phyloP scores from a whole-genome alignment of 1,140 invertebrate genomes.

The Rhagoletis pomonella region DNA sequence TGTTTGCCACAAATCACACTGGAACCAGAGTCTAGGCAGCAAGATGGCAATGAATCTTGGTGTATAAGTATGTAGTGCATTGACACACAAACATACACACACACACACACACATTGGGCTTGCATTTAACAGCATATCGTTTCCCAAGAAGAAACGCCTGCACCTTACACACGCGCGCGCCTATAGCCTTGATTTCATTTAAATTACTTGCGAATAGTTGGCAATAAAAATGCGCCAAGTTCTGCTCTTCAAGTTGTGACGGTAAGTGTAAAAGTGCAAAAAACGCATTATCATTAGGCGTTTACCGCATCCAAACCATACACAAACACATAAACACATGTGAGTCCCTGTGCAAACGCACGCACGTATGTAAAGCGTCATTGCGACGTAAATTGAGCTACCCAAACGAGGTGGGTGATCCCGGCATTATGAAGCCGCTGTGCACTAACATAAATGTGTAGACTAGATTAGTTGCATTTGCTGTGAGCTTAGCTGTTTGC shows the following conservation, averaged over 20 bases:
- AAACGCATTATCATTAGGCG: constrained; percentile 47
- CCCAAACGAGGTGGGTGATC: constrained; percentile 37
- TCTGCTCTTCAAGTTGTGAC: not conserved
- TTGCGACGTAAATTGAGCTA: constrained; percentile 6
- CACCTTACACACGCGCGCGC: not conserved
- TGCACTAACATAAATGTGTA: not conserved
- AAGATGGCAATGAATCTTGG: not conserved
- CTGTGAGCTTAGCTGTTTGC: not conserved
- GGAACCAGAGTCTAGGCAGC: not conserved
- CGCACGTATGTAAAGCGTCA: not conserved
- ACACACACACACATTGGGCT: not conserved
- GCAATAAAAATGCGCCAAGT: constrained; percentile 11
- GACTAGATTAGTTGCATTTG: not conserved
- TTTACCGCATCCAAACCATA: constrained; percentile 13
- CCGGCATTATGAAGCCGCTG: not conserved
- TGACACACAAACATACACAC: not conserved
- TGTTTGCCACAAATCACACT: constrained; percentile 20
- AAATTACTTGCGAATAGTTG: constrained; percentile 30
- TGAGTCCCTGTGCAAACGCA: not conserved
- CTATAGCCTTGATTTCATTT: constrained; percentile 18
- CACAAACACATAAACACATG: not conserved
- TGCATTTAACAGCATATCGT: not conserved
- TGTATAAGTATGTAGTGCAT: not conserved
- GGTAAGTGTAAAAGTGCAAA: constrained; percentile 18
- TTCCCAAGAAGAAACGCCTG: constrained; percentile 10